Base-by-base conservation (phyloP, 2,113 vertebrate genomes). In the Scolopax mira region DNA sequence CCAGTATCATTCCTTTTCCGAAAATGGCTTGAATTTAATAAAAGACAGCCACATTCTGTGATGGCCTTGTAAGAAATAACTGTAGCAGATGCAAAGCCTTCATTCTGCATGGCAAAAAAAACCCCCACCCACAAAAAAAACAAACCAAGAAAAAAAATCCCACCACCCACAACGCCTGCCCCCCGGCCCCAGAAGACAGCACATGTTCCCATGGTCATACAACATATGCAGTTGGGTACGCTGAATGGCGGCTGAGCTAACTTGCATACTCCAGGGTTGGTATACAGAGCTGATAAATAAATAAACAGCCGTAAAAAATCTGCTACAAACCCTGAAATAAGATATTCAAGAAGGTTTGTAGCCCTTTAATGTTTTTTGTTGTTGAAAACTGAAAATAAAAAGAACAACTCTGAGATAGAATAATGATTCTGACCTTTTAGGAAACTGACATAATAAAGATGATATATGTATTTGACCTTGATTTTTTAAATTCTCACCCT, bases 201-300 rank as follows among this genome's bases (percentile, higher is more conserved):
- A 58, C 33, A 27, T 33, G 19, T 74, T 86, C 71, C 41, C 33
- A 65, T 10, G 64, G 17, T 28, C 18, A 27, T 9, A 41, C 77
- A 83, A 31, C 15, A 15, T 1, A 23, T 14, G 37, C 49, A 52
- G 25, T 21, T 65, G 64, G 3, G 31, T 12, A 73, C 5, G 1
- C 27, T 41, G 61, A 83, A 62, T 8, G 23, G 61, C 48, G 72
- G 22, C 25, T 61, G 19, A 84, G 75, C 35, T 54, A 44, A 18
- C 31, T 7, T 24, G 35, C 30, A 27, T 4, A 37, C 30, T 44
- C 13, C 1, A 2, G n/a, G 55, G 46, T 0, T 52, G 30, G 13
- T 24, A 16, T 3, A 28, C 23, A 72, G 60, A 91, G 52, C 13
- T 14, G 27, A 52, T 18, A 22, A 13, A 22, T 18, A 22, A 13